Conservation (phyloP, 2,797 vertebrate species). For the Clarias platycephalus region DNA sequence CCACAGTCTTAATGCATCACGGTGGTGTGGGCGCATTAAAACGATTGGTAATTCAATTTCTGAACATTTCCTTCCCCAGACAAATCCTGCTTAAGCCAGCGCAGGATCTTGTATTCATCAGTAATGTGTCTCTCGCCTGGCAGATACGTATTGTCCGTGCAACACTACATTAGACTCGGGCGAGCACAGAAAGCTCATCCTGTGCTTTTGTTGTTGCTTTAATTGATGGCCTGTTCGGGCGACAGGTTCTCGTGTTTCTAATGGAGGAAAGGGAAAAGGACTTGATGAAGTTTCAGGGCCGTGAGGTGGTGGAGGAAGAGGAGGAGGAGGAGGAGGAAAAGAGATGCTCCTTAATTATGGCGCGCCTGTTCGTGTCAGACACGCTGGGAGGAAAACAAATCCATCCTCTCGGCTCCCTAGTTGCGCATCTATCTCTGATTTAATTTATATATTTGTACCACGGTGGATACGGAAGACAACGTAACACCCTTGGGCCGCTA, state of each 20-base stretch:
- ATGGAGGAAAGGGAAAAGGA: conserved; percentile 49
- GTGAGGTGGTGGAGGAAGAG: conserved; percentile 27
- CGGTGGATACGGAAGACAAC: conserved; percentile 29
- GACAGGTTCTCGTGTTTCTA: conserved; percentile 61
- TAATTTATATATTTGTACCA: conserved; percentile 48
- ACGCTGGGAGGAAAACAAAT: conserved; percentile 53
- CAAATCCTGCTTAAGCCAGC: conserved; percentile 39
- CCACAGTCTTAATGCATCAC: conserved; percentile 23
- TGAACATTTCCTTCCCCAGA: conserved; percentile 34
- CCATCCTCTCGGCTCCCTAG: conserved; percentile 53
- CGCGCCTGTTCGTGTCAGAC: conserved; percentile 52
- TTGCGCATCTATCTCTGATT: conserved; percentile 37
- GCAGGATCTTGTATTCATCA: conserved; percentile 35
- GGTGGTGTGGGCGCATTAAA: conserved; percentile 37
- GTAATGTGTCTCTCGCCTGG: conserved; percentile 45
- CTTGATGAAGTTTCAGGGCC: conserved; percentile 53
- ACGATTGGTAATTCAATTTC: conserved; percentile 44
- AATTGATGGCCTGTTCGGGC: conserved; percentile 57
- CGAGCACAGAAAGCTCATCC: conserved; percentile 64
- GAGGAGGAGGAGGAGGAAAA: conserved; percentile 23
- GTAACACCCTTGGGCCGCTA: conserved; percentile 31
- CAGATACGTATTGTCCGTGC: conserved; percentile 65
- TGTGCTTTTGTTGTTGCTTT: conserved; percentile 63
- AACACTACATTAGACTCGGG: conserved; percentile 72
- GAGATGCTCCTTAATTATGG: conserved; percentile 55